phyloP scores from a whole-genome alignment of 1,140 invertebrate genomes.

The Kradibia gibbosae region DNA sequence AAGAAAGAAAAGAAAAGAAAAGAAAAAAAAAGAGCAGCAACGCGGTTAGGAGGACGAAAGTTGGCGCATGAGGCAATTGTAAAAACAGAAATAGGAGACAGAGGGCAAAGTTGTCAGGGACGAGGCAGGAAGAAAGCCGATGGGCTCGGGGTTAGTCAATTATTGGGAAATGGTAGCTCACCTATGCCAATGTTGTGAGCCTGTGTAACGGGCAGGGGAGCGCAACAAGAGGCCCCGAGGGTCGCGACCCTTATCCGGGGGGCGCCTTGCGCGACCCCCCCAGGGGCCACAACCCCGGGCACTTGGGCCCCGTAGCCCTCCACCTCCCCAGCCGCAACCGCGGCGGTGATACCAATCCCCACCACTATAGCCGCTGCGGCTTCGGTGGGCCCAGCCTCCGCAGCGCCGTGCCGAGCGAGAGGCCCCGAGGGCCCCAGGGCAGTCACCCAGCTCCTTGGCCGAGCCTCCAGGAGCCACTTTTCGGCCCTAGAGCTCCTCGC shows the following conservation, averaged over 20 bases:
- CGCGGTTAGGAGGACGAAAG: no score
- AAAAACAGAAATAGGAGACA: no score
- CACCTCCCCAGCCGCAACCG: slow-evolving; percentile 59
- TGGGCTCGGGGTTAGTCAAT: no score
- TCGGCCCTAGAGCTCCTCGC: no score
- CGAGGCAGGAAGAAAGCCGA: no score
- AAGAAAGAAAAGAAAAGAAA: no score
- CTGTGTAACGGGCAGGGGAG: slow-evolving; percentile 71
- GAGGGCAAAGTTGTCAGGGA: no score
- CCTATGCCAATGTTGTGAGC: slow-evolving; percentile 69
- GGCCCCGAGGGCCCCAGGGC: slow-evolving; percentile 71
- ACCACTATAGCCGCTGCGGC: slow-evolving; percentile 60
- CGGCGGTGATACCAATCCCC: slow-evolving; percentile 67
- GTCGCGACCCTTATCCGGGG: slow-evolving; percentile 71
- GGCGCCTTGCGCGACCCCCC: slow-evolving; percentile 67
- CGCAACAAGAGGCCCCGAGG: slow-evolving; percentile 69
- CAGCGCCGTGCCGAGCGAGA: slow-evolving; percentile 70
- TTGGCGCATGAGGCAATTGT: no score
- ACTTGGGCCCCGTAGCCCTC: slow-evolving; percentile 74
- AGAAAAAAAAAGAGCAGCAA: no score
- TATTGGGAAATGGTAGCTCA: slow-evolving; percentile 17
- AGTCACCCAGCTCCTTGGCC: slow-evolving; percentile 67
- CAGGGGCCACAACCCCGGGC: slow-evolving; percentile 80
- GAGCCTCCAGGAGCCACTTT: slow-evolving; percentile 46
- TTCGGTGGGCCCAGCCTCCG: slow-evolving; percentile 67